phyloP scores from a whole-genome alignment of 2,888 invertebrate genomes.

The Tenodera sinensis region DNA sequence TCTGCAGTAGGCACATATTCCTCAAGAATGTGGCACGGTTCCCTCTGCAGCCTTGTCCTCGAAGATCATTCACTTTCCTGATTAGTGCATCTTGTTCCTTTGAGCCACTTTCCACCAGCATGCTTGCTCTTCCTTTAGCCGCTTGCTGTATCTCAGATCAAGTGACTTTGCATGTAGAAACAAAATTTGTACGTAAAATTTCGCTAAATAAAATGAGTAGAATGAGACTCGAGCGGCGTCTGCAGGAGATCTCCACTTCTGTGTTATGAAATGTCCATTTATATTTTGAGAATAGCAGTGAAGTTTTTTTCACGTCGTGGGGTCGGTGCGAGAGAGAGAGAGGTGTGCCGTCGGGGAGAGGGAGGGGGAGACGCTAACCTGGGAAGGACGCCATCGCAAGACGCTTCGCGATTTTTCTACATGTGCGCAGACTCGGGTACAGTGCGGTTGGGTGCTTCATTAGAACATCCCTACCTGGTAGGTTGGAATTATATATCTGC shows the following conservation, averaged over 20 bases:
- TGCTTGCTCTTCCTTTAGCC: no score
- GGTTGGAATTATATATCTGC: background rate
- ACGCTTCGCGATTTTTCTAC: background rate
- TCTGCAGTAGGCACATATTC: no score
- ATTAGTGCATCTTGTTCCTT: no score
- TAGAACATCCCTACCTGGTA: background rate
- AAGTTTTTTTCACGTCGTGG: background rate
- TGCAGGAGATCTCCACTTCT: background rate
- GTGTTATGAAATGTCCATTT: background rate
- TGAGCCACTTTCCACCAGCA: no score
- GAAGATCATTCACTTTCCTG: no score
- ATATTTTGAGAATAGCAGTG: background rate
- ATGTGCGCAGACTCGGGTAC: background rate
- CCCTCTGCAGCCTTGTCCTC: no score
- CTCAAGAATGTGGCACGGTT: no score
- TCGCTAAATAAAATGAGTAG: background rate
- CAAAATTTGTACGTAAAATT: background rate
- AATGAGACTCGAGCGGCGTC: background rate
- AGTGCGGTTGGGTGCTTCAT: background rate
- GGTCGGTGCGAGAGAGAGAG: background rate
- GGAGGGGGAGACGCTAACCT: background rate
- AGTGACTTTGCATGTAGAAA: background rate
- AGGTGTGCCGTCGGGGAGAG: background rate
- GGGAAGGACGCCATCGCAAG: background rate
- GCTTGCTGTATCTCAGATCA: background rate